These are phyloP conservation scores for Tetramorium parvispinum DNA, from an alignment of 1,140 invertebrate genomes.

Conservation along the genomic window DNA sequence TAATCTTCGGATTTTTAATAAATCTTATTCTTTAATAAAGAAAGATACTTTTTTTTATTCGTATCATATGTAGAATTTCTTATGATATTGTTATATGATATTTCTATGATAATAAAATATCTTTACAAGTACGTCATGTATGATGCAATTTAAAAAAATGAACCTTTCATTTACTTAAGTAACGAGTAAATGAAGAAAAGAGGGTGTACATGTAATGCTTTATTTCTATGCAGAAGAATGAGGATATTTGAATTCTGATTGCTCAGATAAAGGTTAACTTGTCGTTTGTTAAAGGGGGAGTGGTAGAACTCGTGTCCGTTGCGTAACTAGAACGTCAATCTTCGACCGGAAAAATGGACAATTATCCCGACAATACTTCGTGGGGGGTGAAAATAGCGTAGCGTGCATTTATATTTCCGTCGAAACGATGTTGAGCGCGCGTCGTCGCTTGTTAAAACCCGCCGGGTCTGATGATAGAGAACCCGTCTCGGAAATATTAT, in stretches of 20 bases:
- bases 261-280: constrained; percentile 22
- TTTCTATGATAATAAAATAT: not conserved
- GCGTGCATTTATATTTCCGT: constrained; percentile 51
- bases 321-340: constrained; percentile 43
- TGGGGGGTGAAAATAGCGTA: constrained; percentile 12
- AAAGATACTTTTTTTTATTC: not conserved
- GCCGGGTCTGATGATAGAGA: not conserved
- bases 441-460: constrained; percentile 30
- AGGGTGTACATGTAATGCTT: not conserved
- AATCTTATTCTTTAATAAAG: not conserved
- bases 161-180: not conserved
- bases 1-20: not conserved
- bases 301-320: not conserved
- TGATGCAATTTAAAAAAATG: not conserved
- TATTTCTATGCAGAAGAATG: not conserved
- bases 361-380: constrained; percentile 9
- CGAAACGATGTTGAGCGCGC: constrained; percentile 38
- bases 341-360: constrained; percentile 43
- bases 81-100: too few relatives aligned
- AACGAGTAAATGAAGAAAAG: not conserved
- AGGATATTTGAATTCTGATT: constrained; percentile 32
- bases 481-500: constrained; percentile 59
- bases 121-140: not conserved
- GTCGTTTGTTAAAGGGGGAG: not conserved
- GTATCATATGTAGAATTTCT: not conserved